Conservation (phyloP, 1,140 invertebrate species). For the Contarinia nasturtii region DNA sequence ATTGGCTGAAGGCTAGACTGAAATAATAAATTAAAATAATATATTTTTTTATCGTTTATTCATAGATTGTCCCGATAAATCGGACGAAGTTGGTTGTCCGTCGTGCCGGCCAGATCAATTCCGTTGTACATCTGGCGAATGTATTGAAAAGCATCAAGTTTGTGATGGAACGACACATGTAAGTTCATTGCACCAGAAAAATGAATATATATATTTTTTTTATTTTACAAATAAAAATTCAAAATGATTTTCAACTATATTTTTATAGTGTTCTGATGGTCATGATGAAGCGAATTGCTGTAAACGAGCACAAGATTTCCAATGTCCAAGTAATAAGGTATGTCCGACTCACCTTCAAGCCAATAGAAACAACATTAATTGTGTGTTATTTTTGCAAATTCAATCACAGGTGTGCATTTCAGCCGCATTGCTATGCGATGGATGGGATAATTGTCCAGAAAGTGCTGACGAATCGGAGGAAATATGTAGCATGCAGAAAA, state of each 20-base stretch:
- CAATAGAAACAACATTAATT: neutral
- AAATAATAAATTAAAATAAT: neutral
- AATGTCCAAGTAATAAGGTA: conserved; percentile 33
- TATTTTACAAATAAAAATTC: too few species aligned
- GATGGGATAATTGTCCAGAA: conserved; percentile 49
- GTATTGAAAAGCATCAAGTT: conserved; percentile 45
- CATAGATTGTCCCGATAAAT: conserved; percentile 55
- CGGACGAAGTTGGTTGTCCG: conserved; percentile 58
- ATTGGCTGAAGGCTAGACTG: too few species aligned
- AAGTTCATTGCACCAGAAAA: too few species aligned
- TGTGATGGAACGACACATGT: conserved; percentile 50
- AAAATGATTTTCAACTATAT: too few species aligned
- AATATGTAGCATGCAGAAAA: conserved; percentile 27
- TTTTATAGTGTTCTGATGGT: conserved; percentile 37
- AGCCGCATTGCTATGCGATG: conserved; percentile 37
- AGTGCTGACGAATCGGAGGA: conserved; percentile 46
- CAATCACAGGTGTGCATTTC: conserved; percentile 33
- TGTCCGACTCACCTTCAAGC: neutral
- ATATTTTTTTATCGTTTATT: too few species aligned
- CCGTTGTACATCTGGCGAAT: conserved; percentile 51
- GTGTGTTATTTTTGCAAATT: neutral
- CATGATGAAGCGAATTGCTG: conserved; percentile 43
- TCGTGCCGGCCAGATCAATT: conserved; percentile 45
- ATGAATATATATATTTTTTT: too few species aligned
- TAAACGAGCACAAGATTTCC: conserved; percentile 36